Base-by-base conservation (phyloP, 1,140 invertebrate genomes). In the Scaptomyza hsui region DNA sequence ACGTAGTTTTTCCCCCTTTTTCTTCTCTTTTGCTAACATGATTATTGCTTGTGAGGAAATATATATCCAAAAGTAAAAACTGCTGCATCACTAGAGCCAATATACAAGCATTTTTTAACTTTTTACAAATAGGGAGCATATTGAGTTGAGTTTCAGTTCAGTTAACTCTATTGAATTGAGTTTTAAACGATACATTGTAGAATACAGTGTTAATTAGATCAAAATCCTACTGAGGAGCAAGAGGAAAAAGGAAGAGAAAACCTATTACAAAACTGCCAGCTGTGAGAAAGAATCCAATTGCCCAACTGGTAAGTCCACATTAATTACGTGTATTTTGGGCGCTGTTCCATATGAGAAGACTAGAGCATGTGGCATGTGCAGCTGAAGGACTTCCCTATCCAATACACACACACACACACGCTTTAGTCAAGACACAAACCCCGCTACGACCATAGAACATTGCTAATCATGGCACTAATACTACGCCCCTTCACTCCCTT, bases 391-490 rank as follows among this genome's bases (percentile, higher is more conserved):
- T 51, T 29, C 32, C 6, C 13, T 24, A 55, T 6, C 6, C 24
- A 24, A 5, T 5, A 5, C 24, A 47, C n/a, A 47, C 29, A 26
- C 65, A 56, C 52, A 5, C 24, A 47, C n/a, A 47, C 29, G 18
- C 65, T 51, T 52, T 67, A 52, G 52, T 15, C 70, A 75, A 75
- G 71, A 71, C 42, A 42, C 35, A 52, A 47, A 44, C 13, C 37
- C 4, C 35, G 6, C 4, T 9, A 6, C 26, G 48, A 19, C 42
- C 41, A 26, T 26, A 68, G 61, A 57, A 75, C 77, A 64, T 32
- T 52, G 79, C 78, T 82, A 82, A 82, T 82, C 75, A 82, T 29
- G 26, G 78, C 61, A 78, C 75, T 57, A 81, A 75, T 60, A 67
- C 72, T 1, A 29, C 45, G 21, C 47, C 60, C 37, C 13, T 39